Conservation (phyloP, 1,140 invertebrate species). For the Bicyclus anynana region DNA sequence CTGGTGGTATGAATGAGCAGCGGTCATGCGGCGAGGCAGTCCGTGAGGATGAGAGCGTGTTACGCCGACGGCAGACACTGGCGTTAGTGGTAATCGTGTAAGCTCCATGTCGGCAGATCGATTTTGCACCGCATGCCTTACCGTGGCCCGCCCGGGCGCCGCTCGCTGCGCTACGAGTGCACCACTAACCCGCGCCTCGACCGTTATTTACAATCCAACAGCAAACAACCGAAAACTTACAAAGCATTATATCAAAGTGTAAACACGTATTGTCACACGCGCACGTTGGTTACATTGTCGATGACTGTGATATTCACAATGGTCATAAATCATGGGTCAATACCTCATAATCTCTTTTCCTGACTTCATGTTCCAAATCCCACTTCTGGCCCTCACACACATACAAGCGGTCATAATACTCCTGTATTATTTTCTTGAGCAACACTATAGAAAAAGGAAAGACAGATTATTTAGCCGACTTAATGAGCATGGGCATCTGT, state of each 20-base stretch:
- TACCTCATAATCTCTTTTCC: conserved; percentile 99
- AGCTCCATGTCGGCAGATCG: conserved; percentile 69
- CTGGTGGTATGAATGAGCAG: conserved; percentile 44
- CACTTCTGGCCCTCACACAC: conserved; percentile 99
- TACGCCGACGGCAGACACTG: conserved; percentile 54
- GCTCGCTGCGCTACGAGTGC: conserved; percentile 57
- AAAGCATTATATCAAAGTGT: conserved; percentile 77
- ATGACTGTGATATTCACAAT: conserved; percentile 78
- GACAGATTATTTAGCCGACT: conserved; percentile 74
- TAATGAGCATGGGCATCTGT: conserved; percentile 68
- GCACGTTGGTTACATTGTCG: conserved; percentile 74
- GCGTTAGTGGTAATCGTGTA: conserved; percentile 74
- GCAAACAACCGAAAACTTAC: conserved; percentile 75
- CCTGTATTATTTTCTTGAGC: conserved; percentile 93
- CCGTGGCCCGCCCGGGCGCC: conserved; percentile 36
- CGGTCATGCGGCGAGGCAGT: conserved; percentile 49
- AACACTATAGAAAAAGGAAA: conserved; percentile 83
- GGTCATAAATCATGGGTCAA: conserved; percentile 78
- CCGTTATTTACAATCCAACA: conserved; percentile 77
- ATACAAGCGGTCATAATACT: conserved; percentile 96
- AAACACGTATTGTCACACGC: conserved; percentile 74
- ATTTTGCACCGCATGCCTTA: conserved; percentile 71
- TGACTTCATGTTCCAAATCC: conserved; percentile 99
- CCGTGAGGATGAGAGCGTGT: conserved; percentile 53
- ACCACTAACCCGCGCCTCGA: conserved; percentile 60